Evolutionary conservation across 2,797 vertebrate genomes (phyloP).

Genomic region (Falco cherrug): DNA sequence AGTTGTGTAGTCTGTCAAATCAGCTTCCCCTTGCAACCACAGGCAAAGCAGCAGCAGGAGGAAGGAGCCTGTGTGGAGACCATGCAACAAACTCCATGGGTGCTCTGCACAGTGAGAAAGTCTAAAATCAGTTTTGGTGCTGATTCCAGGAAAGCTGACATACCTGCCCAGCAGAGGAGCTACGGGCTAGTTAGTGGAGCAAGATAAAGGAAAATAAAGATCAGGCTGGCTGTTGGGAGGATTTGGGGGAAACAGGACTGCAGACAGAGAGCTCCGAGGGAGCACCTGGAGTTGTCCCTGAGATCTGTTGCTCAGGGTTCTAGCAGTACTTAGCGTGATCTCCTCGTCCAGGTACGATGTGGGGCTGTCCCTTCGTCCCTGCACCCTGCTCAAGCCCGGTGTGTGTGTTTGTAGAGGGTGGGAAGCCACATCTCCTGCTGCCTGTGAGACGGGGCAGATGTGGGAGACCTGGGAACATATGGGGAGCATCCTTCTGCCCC

Average conservation of each 20-base stretch:
- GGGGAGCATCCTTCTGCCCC: background rate
- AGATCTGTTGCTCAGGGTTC: background rate
- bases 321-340: background rate
- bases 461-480: accelerated
- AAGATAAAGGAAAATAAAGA: background rate
- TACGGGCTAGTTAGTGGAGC: background rate
- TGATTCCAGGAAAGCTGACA: background rate
- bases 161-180: background rate
- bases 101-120: background rate
- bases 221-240: background rate
- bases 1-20: background rate
- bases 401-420: background rate
- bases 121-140: background rate
- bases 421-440: background rate
- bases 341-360: accelerated
- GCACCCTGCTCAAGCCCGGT: accelerated
- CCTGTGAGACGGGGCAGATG: background rate
- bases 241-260: background rate
- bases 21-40: background rate
- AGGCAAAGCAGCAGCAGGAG: background rate
- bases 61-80: background rate
- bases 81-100: accelerated
- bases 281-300: background rate
- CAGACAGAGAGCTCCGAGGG: background rate
- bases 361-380: too few relatives aligned